Base-by-base conservation (phyloP, 1,140 invertebrate genomes). In the Rhagoletis pomonella region DNA sequence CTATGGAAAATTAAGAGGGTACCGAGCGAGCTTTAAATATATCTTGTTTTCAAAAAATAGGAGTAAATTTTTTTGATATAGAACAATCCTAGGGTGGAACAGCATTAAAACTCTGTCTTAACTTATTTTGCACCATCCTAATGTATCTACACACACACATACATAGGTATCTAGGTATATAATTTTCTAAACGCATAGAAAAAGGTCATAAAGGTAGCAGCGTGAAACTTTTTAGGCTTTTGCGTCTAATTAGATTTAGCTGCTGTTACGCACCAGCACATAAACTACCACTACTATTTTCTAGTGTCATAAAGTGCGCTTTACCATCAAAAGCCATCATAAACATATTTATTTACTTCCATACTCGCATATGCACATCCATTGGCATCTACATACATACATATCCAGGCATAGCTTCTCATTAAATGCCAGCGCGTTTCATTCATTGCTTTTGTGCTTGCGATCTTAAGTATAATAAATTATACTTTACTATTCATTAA, bases 381-480 rank as follows among this genome's bases (percentile, higher is more conserved):
- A 44, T 69, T 73, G 42, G 69, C 44, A 73, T 73, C 3, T 73
- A 44, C 12, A n/a, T n/a, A 44, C 12, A n/a, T n/a, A 29, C 29
- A 50, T 2, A 44, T 12, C 29, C 29, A 29, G 29, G 29, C 47
- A 19, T 17, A 81, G 73, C 47, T 81, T 12, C 73, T 81, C 73
- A 81, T 81, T 81, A 81, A 81, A 81, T 55, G 73, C 73, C 73
- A 81, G 44, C 73, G 73, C 73, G 73, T 47, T 81, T 29, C 29
- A 29, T 81, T 81, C 73, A 58, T 55, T 81, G 73, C 73, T n/a
- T 81, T 81, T 81, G 73, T 81, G 73, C 73, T 44, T 81, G 47
- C 73, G 19, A 81, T 81, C 73, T 81, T 81, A 81, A 55, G 19
- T 81, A 81, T 81, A 81, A 81, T 81, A 81, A 81, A 81, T 81